Evolutionary conservation across 2,888 invertebrate species (phyloP), one percentile per base, ranked within the genome.

Genomic region (Rhamphomyia laevipes): DNA sequence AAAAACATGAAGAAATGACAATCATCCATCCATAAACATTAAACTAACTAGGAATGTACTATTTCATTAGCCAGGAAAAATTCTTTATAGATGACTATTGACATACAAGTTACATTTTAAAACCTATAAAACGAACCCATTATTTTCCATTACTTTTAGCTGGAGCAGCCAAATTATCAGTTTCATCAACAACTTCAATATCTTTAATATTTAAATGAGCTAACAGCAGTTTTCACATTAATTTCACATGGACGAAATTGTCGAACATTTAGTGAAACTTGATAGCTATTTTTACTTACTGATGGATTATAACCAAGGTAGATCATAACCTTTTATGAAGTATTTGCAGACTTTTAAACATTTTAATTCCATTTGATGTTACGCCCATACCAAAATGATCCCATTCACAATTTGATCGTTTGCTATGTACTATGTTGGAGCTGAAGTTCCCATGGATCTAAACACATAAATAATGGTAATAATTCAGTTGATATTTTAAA

Each of bases 221-320:
- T 0, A 78, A 77, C 75, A 55, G 75, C 74, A 44, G 84, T 75
- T 70, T 85, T 87, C 48, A 88, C 76, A 43, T 80, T 75, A 42
- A 86, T 77, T 64, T 85, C 85, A 30, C 77, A 77, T 0, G 84
- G 84, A 5, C 78, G 69, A 62, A 84, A 85, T 60, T 84, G 83
- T 58, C 81, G 81, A 1, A 84, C 81, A 59, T 84, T 84, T 45
- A 84, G 65, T 43, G 79, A 78, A 1, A 83, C 81, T 73, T 85
- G 83, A 65, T 84, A 85, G 67, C 84, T 84, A 49, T 88, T 84
- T 61, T 81, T 84, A 56, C 86, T 86, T 7, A 27, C 5, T 27
- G 23, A 9, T n/a, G 23, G 23, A 7, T 4, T 5, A 21, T 3
- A 2, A 27, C 9, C 9, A 5, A n/a, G n/a, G n/a, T n/a, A n/a